Conservation (phyloP, 2,113 vertebrate species). For the Leiothrix lutea region DNA sequence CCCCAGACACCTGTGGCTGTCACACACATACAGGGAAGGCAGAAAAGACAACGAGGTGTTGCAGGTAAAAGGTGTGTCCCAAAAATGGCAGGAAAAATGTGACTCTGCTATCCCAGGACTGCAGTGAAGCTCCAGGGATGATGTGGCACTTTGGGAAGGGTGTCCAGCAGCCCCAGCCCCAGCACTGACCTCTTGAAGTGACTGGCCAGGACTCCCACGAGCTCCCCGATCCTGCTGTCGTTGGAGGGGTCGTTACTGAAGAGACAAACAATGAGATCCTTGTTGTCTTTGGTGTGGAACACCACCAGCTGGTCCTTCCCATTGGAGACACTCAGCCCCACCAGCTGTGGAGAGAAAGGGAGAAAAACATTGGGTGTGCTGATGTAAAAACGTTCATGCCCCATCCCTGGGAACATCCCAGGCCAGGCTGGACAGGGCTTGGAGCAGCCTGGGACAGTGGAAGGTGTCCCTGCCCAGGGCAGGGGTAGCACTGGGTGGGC, state of each 20-base stretch:
- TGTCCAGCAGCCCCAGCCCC: not conserved
- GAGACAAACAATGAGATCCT: slow-evolving; percentile 94
- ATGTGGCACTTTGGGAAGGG: not conserved
- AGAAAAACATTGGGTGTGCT: accelerated
- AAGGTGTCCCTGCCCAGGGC: not conserved
- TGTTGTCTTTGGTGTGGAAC: slow-evolving; percentile 95
- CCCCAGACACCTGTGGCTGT: not conserved
- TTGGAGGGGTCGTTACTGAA: slow-evolving; percentile 81
- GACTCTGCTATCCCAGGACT: not conserved
- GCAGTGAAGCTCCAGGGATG: not conserved
- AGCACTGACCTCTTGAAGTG: slow-evolving; percentile 92
- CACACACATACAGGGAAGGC: not conserved
- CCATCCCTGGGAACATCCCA: accelerated
- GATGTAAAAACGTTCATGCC: accelerated
- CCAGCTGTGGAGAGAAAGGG: slow-evolving; percentile 77
- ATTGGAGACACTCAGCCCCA: slow-evolving; percentile 92
- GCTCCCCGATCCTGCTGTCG: slow-evolving; percentile 92
- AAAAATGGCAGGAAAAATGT: not conserved
- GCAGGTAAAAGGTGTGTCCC: not conserved
- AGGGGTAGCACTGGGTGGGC: not conserved
- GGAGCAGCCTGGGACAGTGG: not conserved
- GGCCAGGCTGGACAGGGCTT: accelerated
- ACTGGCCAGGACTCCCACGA: slow-evolving; percentile 90
- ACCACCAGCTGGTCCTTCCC: slow-evolving; percentile 97
- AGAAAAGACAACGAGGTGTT: not conserved